These are phyloP conservation scores for Hydrochoerus hydrochaeris DNA, from an alignment of 2,113 vertebrate species.

Conservation along the genomic window DNA sequence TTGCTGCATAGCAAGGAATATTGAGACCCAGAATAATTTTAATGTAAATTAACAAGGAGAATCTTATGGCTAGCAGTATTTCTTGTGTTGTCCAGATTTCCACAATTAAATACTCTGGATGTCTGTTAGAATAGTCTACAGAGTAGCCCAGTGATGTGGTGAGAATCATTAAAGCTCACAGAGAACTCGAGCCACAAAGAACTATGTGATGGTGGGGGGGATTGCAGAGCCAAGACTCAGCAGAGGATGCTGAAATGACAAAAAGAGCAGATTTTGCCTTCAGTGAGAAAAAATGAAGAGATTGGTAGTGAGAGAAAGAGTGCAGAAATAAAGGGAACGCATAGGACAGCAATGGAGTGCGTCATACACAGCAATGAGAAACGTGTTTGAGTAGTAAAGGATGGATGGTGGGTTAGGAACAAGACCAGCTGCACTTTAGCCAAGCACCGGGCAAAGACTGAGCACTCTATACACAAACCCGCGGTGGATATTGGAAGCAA, in stretches of 20 bases:
- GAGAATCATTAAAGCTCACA: not conserved
- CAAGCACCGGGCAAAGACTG: not conserved
- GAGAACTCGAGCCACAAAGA: not conserved
- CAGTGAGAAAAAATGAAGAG: slow-evolving; percentile 26
- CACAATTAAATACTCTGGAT: not conserved
- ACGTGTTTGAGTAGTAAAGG: not conserved
- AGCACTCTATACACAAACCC: not conserved
- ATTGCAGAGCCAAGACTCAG: not conserved
- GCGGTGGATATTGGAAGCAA: not conserved
- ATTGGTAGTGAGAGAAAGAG: not conserved
- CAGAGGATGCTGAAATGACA: not conserved
- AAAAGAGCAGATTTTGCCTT: slow-evolving; percentile 8
- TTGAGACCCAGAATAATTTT: not conserved
- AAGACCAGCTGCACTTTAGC: not conserved
- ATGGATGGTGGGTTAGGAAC: not conserved
- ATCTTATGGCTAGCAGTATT: not conserved
- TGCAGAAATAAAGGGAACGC: not conserved
- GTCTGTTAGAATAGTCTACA: not conserved
- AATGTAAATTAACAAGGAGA: not conserved
- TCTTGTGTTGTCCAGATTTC: not conserved
- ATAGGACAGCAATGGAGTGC: not conserved
- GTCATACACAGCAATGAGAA: not conserved
- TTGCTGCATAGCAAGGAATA: slow-evolving; percentile 16
- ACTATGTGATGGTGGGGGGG: not conserved
- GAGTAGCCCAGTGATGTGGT: not conserved